Evolutionary conservation across 2,113 vertebrate species (phyloP).

Genomic region (Loxodonta africana): DNA sequence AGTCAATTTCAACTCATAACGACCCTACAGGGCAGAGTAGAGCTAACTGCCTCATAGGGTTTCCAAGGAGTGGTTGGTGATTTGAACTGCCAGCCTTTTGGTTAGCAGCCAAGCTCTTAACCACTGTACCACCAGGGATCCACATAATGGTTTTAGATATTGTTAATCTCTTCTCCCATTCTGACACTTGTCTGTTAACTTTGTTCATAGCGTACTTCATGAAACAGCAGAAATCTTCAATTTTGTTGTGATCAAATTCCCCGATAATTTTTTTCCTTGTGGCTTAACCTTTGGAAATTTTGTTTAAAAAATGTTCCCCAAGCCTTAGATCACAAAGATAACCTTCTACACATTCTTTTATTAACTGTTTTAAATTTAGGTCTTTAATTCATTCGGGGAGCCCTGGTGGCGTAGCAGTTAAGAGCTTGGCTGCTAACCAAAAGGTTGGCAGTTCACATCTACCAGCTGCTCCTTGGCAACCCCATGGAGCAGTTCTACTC

Average conservation of each 20-base stretch:
- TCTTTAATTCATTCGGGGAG: not conserved
- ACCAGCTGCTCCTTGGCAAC: no score
- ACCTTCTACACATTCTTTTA: slow-evolving; percentile 49
- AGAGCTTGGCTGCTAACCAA: no score
- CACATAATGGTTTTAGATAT: not conserved
- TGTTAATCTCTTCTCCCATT: slow-evolving; percentile 6
- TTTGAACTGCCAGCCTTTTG: no score
- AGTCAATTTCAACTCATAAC: no score
- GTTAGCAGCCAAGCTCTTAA: no score
- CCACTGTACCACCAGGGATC: no score
- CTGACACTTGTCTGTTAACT: slow-evolving; percentile 61
- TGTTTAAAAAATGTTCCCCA: slow-evolving; percentile 46
- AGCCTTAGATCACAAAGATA: slow-evolving; percentile 65
- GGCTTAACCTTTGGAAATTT: slow-evolving; percentile 55
- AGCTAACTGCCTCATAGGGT: no score
- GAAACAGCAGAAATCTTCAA: slow-evolving; percentile 47
- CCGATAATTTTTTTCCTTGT: slow-evolving; percentile 8
- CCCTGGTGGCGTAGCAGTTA: no score
- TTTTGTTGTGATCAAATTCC: slow-evolving; percentile 38
- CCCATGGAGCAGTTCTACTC: no score
- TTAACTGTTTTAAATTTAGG: slow-evolving; percentile 52
- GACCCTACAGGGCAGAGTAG: no score
- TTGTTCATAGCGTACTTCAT: slow-evolving; percentile 13
- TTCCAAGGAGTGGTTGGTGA: no score
- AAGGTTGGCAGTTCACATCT: no score